Percentiles rank a stretch among this genome's conserved stretches.
Conservation (phyloP, 2,113 vertebrate genomes). For the Cichladusa arquata region DNA sequence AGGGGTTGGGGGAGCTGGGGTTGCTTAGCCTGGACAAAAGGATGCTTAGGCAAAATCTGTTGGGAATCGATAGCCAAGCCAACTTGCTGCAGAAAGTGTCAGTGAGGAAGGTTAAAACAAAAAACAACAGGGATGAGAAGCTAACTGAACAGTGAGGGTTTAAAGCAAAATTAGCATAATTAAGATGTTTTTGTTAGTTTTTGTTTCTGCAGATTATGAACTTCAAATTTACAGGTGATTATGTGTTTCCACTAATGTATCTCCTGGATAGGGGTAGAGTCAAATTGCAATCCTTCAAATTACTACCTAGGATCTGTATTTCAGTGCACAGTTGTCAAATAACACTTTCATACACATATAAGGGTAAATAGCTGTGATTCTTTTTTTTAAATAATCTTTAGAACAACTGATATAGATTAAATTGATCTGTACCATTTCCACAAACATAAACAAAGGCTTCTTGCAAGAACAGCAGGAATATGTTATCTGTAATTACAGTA, state of each 20-base stretch:
- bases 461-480: neutral
- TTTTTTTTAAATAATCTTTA: neutral
- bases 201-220: neutral
- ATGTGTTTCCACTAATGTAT: neutral
- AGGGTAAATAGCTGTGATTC: neutral
- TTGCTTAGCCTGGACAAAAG: neutral
- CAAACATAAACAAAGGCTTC: neutral
- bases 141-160: neutral
- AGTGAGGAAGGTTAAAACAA: neutral
- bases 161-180: neutral
- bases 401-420: neutral
- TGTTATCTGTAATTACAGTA: neutral
- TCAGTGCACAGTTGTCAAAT: neutral
- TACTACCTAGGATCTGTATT: neutral
- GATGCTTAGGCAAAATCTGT: neutral
- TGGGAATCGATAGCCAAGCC: neutral
- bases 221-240: neutral
- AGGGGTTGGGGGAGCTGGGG: neutral
- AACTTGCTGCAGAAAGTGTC: neutral
- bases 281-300: neutral
- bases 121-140: neutral
- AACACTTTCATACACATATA: neutral
- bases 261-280: neutral
- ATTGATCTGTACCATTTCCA: neutral
- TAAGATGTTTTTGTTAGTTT: neutral